phyloP scores from a whole-genome alignment of 2,113 vertebrate genomes.

The Halichoeres trimaculatus region DNA sequence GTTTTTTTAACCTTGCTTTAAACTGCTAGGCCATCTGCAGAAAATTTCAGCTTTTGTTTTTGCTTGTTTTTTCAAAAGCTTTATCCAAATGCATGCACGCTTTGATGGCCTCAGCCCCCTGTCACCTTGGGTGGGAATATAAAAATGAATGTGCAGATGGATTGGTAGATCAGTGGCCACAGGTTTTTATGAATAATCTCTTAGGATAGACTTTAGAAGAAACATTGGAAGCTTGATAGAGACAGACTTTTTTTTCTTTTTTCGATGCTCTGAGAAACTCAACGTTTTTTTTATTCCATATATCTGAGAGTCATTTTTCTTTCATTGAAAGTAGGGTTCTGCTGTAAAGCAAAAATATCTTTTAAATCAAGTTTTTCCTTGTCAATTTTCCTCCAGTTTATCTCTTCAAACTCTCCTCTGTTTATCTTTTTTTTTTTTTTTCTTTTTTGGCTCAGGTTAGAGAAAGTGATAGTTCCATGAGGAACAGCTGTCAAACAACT shows the following conservation, averaged over 20 bases:
- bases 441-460: conserved; percentile 8
- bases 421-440: conserved; percentile 16
- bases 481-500: conserved; percentile 54
- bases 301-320: not conserved
- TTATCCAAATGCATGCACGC: not conserved
- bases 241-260: too few species aligned
- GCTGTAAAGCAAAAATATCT: not conserved
- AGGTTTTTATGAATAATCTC: conserved; percentile 5
- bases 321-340: not conserved
- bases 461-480: conserved; percentile 26
- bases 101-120: not conserved
- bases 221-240: not conserved
- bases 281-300: conserved; percentile 1
- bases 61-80: not conserved
- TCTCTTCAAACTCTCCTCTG: not conserved
- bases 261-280: not conserved
- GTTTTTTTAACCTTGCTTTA: not conserved
- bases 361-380: not conserved
- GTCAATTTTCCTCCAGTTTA: not conserved
- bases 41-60: too few species aligned
- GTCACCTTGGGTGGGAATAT: conserved; percentile 3
- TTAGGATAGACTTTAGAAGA: not conserved
- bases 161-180: not conserved
- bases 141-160: conserved; percentile 1
- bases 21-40: not conserved